A percentile compares a stretch with the other conserved stretches of the same genome.
Conservation (phyloP, 2,113 vertebrate genomes). For the Spilogale gracilis region DNA sequence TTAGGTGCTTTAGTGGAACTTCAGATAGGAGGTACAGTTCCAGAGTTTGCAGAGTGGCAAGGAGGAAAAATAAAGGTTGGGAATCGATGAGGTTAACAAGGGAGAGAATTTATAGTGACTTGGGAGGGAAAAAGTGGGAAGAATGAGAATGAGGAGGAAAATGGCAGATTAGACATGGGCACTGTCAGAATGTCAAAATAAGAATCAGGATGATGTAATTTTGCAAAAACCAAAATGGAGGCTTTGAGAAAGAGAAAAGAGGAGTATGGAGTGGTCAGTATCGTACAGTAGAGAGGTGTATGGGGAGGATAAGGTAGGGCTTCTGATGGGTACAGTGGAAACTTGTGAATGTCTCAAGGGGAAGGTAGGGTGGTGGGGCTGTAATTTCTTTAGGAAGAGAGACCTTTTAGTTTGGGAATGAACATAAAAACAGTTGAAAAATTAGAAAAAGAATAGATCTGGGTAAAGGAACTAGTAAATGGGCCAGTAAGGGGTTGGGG, state of each 20-base stretch:
- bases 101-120: neutral
- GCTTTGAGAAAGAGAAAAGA: neutral
- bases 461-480: neutral
- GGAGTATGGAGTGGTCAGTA: neutral
- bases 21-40: neutral
- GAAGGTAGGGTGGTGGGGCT: neutral
- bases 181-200: neutral
- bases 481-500: neutral
- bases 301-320: neutral
- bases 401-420: neutral
- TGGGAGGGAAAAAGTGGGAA: neutral
- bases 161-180: neutral
- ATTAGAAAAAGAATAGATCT: neutral
- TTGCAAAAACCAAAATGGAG: neutral
- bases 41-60: neutral
- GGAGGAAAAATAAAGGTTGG: neutral
- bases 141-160: neutral
- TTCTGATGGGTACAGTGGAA: neutral
- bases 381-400: neutral
- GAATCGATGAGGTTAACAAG: neutral
- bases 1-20: neutral
- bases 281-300: rapidly evolving
- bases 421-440: neutral
- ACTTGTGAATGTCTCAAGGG: neutral
- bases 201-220: neutral